A percentile compares a stretch with the other conserved stretches of the same genome.
These are phyloP conservation scores for Tyrannus savana DNA, from an alignment of 2,113 vertebrate species.

Conservation along the genomic window DNA sequence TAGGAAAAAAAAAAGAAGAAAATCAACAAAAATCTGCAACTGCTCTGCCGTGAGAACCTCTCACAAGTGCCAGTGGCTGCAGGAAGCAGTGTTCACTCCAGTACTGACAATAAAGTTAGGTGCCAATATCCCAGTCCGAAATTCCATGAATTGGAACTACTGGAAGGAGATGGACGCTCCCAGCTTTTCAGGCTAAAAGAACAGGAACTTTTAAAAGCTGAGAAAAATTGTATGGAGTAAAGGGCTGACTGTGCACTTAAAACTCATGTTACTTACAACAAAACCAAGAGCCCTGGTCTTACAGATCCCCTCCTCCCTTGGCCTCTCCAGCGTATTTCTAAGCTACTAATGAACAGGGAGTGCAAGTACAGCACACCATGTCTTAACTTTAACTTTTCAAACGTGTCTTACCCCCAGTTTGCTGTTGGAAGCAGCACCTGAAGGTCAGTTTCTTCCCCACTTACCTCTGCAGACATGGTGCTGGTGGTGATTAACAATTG, in stretches of 20 bases:
- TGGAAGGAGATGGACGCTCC: background rate
- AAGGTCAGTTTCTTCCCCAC: background rate
- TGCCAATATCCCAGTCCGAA: background rate
- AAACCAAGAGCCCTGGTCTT: background rate
- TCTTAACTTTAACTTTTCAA: background rate
- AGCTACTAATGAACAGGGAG: background rate
- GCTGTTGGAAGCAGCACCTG: background rate
- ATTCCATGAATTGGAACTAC: background rate
- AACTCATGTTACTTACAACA: background rate
- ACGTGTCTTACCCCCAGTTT: background rate
- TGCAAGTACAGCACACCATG: background rate
- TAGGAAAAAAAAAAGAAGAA: background rate
- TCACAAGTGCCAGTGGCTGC: background rate
- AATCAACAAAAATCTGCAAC: background rate
- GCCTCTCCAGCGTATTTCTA: background rate
- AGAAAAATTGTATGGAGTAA: background rate
- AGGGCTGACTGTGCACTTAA: background rate
- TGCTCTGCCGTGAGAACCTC: background rate
- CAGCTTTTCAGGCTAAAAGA: background rate
- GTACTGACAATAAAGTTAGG: too few species aligned
- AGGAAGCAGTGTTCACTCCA: accelerated
- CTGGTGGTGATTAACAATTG: background rate
- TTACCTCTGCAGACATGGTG: background rate
- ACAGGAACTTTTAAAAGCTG: background rate
- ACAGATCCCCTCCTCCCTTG: background rate